Percentiles rank a stretch among this genome's conserved stretches.
These are phyloP conservation scores for Acrocephalus scirpaceus DNA, from an alignment of 2,797 vertebrate species.

Conservation along the genomic window DNA sequence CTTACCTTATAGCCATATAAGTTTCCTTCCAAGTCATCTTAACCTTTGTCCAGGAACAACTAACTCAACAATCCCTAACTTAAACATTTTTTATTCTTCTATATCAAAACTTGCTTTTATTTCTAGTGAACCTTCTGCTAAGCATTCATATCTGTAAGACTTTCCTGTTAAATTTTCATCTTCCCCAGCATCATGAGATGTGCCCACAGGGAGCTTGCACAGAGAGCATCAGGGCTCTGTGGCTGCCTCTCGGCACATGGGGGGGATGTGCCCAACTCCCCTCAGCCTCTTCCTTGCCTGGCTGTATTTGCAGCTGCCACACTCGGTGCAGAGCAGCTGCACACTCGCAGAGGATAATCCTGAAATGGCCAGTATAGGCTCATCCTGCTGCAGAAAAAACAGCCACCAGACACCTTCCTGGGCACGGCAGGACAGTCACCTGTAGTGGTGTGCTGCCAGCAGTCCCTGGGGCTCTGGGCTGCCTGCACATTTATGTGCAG, in stretches of 20 bases:
- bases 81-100: too few species aligned
- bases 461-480: neutral
- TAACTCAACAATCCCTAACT: too few species aligned
- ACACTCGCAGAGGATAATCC: rapidly evolving
- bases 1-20: too few species aligned
- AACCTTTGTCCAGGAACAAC: too few species aligned
- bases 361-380: neutral
- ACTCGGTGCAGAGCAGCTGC: neutral
- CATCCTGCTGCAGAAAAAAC: neutral
- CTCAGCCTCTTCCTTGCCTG: neutral
- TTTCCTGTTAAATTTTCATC: too few species aligned
- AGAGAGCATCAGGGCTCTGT: neutral
- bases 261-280: neutral
- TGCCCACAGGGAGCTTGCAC: neutral
- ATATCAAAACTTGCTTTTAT: too few species aligned
- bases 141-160: too few species aligned
- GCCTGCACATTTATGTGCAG: neutral
- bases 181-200: neutral
- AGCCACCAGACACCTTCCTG: neutral
- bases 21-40: too few species aligned
- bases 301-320: rapidly evolving
- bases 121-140: too few species aligned
- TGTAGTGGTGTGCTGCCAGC: neutral
- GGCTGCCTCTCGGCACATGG: rapidly evolving
- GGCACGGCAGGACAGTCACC: neutral